A percentile compares a stretch with the other conserved stretches of the same genome.
Conservation (phyloP, 2,888 invertebrate species). For the Arge pagana region DNA sequence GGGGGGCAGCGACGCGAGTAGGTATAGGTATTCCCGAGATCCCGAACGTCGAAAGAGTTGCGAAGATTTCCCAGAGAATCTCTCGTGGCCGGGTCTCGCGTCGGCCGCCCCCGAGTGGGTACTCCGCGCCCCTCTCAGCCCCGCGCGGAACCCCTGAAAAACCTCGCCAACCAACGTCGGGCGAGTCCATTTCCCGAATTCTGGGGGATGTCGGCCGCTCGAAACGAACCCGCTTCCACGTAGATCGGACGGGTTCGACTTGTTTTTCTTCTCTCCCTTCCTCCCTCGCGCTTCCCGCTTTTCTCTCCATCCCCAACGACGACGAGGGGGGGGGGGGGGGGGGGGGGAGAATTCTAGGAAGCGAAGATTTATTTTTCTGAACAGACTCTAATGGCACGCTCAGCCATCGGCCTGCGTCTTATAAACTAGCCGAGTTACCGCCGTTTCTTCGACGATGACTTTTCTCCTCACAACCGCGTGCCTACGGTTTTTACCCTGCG, state of each 20-base stretch:
- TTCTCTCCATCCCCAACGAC: conserved; percentile 17
- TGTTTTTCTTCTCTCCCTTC: conserved; percentile 15
- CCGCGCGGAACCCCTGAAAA: neutral
- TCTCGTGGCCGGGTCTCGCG: neutral
- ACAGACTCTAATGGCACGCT: conserved; percentile 51
- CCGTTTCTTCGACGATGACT: conserved; percentile 47
- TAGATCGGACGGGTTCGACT: conserved; percentile 17
- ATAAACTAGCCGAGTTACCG: conserved; percentile 52
- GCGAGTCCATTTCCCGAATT: conserved; percentile 17
- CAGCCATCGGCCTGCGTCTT: conserved; percentile 38
- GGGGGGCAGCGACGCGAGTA: too few species aligned
- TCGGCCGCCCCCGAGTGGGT: neutral
- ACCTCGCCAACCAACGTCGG: conserved; percentile 7
- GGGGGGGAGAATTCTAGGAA: conserved; percentile 29
- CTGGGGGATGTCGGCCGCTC: conserved; percentile 10
- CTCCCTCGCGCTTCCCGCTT: too few species aligned
- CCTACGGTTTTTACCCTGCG: too few species aligned
- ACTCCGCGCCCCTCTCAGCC: neutral
- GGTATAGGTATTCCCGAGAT: too few species aligned
- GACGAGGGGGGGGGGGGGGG: conserved; percentile 22
- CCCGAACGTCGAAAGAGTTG: conserved; percentile 22
- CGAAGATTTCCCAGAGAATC: conserved; percentile 12
- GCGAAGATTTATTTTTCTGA: conserved; percentile 55
- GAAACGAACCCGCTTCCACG: too few species aligned
- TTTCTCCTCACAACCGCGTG: too few species aligned